Percentiles rank a stretch among this genome's conserved stretches.
phyloP scores from a whole-genome alignment of 1,140 invertebrate species.

The Arctopsyche grandis region DNA sequence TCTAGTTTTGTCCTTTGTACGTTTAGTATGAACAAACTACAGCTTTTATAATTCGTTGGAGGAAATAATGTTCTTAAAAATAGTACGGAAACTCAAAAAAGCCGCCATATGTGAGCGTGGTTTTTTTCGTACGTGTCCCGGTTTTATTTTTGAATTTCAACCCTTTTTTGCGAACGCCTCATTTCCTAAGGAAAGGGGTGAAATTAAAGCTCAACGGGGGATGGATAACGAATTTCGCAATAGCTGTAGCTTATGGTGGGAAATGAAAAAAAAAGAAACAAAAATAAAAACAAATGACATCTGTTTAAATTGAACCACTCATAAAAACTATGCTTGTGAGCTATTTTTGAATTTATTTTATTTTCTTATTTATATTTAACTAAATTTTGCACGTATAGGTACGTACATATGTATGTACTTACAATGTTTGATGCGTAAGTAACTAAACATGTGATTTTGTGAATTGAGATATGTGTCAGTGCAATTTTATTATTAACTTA shows the following conservation, averaged over 20 bases:
- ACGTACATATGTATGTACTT: too few relatives aligned
- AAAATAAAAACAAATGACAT: conserved; percentile 17
- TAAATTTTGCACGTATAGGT: too few relatives aligned
- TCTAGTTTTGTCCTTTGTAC: background rate
- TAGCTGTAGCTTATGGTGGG: conserved; percentile 5
- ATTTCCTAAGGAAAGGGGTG: conserved; percentile 28
- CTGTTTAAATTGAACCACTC: conserved; percentile 3
- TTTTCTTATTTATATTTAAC: background rate
- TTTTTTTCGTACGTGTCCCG: background rate
- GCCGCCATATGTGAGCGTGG: background rate
- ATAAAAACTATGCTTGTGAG: background rate
- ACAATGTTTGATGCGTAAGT: too few relatives aligned
- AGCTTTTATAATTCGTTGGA: background rate
- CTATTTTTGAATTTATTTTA: background rate
- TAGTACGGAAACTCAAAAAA: conserved; percentile 1
- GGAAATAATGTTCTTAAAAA: conserved; percentile 25
- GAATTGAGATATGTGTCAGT: background rate
- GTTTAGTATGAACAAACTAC: background rate
- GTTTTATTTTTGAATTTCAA: conserved; percentile 30
- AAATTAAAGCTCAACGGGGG: conserved; percentile 22
- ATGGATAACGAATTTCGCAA: conserved; percentile 24
- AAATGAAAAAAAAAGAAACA: conserved; percentile 15
- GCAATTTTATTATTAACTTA: background rate
- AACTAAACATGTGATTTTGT: background rate
- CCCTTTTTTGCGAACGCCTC: conserved; percentile 23